Evolutionary conservation across 2,797 vertebrate species (phyloP), one percentile per base, ranked within the genome.

Genomic region (Coracias cyanogaster): DNA sequence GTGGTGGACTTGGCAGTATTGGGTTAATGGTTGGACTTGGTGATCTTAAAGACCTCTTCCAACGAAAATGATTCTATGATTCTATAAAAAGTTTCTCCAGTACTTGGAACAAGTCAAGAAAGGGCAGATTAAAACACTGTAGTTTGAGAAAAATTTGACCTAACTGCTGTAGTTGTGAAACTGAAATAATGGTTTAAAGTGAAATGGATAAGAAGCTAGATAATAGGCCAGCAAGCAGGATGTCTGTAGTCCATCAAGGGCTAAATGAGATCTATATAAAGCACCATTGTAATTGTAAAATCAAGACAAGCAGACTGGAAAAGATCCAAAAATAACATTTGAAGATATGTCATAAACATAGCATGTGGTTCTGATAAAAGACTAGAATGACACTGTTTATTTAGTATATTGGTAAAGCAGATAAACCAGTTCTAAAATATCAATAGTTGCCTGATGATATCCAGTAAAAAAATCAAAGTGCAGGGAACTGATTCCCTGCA

Each of bases 201-300:
- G 41, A 82, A 93, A 78, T 37, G 49, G 87, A 88, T 94, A 94
- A 92, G 89, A 71, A 92, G 65, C 15, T 74, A 71, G 57, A 74
- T 83, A 94, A 74, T 85, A 92, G 31, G 15, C 64, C 64, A 74
- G 82, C 64, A 89, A 94, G 79, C 89, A 95, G 96, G 94, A 95
- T 94, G 95, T 94, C 94, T 97, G 94, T 86, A 90, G 82, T 93
- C 52, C 66, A 94, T 97, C 95, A 94, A 86, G 61, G 77, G 54
- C 72, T 91, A 91, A 95, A 94, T 93, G 72, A 81, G 45, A 52
- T 90, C 93, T 95, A 81, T 95, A 96, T 95, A 94, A 96, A 97
- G 93, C 49, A 78, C 17, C 31, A 74, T 15, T 39, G 61, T 94
- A 93, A 89, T 35, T 88, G 61, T 90, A 93, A 93, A 93, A 94